Evolutionary conservation across 2,888 invertebrate genomes (phyloP).

Genomic region (Ormyrus rosae): DNA sequence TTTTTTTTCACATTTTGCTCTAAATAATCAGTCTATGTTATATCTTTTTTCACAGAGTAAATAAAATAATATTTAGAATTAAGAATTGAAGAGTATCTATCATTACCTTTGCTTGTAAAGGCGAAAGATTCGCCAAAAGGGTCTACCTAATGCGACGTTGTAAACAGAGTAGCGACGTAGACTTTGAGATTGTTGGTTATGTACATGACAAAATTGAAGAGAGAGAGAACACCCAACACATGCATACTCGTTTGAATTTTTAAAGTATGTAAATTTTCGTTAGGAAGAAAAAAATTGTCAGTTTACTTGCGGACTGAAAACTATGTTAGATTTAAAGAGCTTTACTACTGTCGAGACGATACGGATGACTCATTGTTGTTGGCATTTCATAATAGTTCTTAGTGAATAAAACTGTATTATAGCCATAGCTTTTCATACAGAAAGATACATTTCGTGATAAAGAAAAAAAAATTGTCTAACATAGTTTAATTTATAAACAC

Average conservation of each 20-base stretch:
- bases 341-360: slow-evolving; percentile 34
- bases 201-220: slow-evolving; percentile 47
- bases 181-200: slow-evolving; percentile 43
- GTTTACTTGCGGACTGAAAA: slow-evolving; percentile 41
- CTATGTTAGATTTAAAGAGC: slow-evolving; percentile 47
- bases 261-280: slow-evolving; percentile 52
- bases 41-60: slow-evolving; percentile 22
- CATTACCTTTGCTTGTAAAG: slow-evolving; percentile 33
- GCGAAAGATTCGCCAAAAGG: slow-evolving; percentile 21
- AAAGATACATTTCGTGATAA: slow-evolving; percentile 64
- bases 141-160: slow-evolving; percentile 30
- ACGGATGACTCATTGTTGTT: slow-evolving; percentile 60
- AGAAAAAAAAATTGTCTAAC: slow-evolving; percentile 33
- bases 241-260: slow-evolving; percentile 31
- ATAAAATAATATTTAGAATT: slow-evolving; percentile 42
- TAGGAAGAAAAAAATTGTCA: slow-evolving; percentile 21
- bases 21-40: slow-evolving; percentile 20
- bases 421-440: slow-evolving; percentile 65
- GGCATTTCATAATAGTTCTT: slow-evolving; percentile 64
- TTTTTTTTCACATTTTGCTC: slow-evolving; percentile 33
- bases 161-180: slow-evolving; percentile 16
- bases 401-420: slow-evolving; percentile 63
- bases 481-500: slow-evolving; percentile 37
- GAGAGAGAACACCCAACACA: slow-evolving; percentile 28
- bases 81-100: slow-evolving; percentile 40